Evolutionary conservation across 2,888 invertebrate genomes (phyloP).

Genomic region (Chirona hameri): DNA sequence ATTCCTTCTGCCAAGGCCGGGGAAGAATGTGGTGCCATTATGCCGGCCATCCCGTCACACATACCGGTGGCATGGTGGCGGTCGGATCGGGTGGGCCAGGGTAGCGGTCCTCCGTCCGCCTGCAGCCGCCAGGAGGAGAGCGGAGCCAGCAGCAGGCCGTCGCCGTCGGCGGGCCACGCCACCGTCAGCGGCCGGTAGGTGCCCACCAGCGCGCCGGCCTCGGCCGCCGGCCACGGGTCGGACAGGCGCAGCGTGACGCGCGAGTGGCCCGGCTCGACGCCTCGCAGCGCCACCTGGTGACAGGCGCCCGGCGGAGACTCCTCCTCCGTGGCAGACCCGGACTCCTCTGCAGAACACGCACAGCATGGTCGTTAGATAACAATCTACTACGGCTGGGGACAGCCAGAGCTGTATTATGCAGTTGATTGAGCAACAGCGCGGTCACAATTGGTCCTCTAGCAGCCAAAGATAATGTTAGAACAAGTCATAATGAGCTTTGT

Average conservation of each 20-base stretch:
- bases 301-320: neutral
- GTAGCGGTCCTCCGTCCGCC: neutral
- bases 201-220: neutral
- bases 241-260: neutral
- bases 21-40: no score
- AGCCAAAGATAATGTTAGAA: no score
- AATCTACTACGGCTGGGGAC: no score
- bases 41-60: no score
- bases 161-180: neutral
- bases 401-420: no score
- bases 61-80: neutral
- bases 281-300: neutral
- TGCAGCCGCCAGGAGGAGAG: conserved; percentile 12
- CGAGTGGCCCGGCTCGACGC: neutral
- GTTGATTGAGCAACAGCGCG: no score
- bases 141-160: conserved; percentile 8
- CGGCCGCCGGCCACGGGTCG: neutral
- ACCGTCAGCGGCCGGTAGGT: conserved; percentile 8
- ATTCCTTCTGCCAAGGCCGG: no score
- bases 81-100: conserved; percentile 2
- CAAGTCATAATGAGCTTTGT: no score
- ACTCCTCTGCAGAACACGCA: no score
- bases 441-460: no score
- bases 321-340: neutral
- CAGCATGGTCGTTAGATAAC: no score